Percentiles rank a stretch among this genome's conserved stretches.
phyloP scores from a whole-genome alignment of 2,888 invertebrate genomes.

The Lepidocyrtoides sp. region DNA sequence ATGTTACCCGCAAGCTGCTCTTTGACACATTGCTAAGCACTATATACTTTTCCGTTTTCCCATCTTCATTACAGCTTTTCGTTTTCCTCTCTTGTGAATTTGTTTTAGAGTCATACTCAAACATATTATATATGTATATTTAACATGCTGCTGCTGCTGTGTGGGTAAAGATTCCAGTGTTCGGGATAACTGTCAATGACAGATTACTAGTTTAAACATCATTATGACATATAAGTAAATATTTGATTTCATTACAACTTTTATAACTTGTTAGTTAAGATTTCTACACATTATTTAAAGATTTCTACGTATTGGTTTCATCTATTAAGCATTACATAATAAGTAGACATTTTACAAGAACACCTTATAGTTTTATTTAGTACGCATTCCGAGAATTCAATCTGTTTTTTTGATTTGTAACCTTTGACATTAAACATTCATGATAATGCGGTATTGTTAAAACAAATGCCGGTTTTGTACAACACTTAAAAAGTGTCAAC shows the following conservation, averaged over 20 bases:
- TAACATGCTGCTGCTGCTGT: too few species aligned
- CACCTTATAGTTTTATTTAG: too few species aligned
- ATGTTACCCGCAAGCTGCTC: neutral
- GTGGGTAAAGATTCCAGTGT: neutral
- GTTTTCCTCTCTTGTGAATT: neutral
- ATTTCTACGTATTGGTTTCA: too few species aligned
- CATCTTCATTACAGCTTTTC: neutral
- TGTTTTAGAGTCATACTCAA: neutral
- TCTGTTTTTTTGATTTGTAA: neutral
- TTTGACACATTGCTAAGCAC: neutral
- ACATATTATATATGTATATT: too few species aligned
- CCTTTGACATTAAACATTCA: neutral
- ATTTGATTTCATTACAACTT: neutral
- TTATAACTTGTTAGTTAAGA: neutral
- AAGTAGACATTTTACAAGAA: too few species aligned
- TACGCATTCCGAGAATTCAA: neutral
- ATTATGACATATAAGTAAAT: too few species aligned
- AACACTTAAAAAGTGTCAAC: neutral
- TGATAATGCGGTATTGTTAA: neutral
- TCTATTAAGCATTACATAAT: too few species aligned
- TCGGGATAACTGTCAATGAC: neutral
- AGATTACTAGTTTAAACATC: too few species aligned
- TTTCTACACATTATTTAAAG: too few species aligned
- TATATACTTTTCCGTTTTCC: neutral
- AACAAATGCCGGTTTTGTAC: neutral